Conservation (phyloP, 2,113 vertebrate species). For the Pan troglodytes region NHGRI_mPanTro3-v2.1_pri NC_072404.2:133172501-133173000, state of each 20-base stretch:
- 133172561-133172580: too few relatives aligned
- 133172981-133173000: neutral
- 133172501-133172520: neutral
- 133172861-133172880: neutral
- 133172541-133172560: too few relatives aligned
- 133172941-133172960: neutral
- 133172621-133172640: neutral
- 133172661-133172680: neutral
- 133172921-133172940: neutral
- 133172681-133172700: neutral
- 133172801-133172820: neutral
- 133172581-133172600: neutral
- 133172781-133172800: constrained; percentile 14
- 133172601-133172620: neutral
- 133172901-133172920: neutral
- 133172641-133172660: neutral
- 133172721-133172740: neutral
- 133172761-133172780: neutral
- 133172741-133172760: neutral
- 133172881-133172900: neutral
- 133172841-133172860: neutral
- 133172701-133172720: neutral
- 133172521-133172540: neutral
- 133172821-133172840: neutral
- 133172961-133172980: neutral